Base-by-base conservation (phyloP, 2,113 vertebrate species). In the Felis chaus region DNA sequence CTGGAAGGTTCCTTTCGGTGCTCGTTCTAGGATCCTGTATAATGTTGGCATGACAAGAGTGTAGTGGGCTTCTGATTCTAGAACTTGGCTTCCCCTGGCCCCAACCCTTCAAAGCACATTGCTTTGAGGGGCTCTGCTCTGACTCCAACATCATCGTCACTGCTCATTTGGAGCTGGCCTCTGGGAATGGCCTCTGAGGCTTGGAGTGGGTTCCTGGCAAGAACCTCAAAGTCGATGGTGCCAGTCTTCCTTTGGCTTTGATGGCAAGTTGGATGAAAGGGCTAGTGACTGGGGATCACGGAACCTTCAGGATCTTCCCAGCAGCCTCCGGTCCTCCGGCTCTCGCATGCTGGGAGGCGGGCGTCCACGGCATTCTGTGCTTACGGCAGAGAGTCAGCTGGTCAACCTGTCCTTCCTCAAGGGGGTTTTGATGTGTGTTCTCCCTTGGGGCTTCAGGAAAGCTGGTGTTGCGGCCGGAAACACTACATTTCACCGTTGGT, bases 401-500 rank as follows among this genome's bases (percentile, higher is more conserved):
- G 97, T 88, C 96, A 45, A 25, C 18, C 5, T 66, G 80, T 94
- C 81, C 81, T 82, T 71, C 88, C 78, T 88, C 29, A 48, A 16
- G 11, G n/a, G 31, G 61, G n/a, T 31, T 93, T 13, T 55, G 83
- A 57, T 55, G 31, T 63, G 33, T 78, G 36, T 66, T 92, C 50
- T 96, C 88, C 88, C 84, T n/a, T 48, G 76, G 76, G 65, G 87
- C 84, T 92, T 95, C 53, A 78, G 66, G 65, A 88, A 95, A 33
- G 69, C 68, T 78, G 45, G 50, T 27, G 21, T 85, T 97, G 45
- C 8, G 76, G 97, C 80, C 94, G 73, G 78, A 97, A 95, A 97
- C 95, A 85, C 95, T 97, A 45, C 71, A 94, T 96, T 97, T 97
- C 71, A 94, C 91, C 1, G 3, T 63, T 92, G 84, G 84, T 98